Evolutionary conservation across 2,888 invertebrate genomes (phyloP).

Genomic region (Lamproptera curius): DNA sequence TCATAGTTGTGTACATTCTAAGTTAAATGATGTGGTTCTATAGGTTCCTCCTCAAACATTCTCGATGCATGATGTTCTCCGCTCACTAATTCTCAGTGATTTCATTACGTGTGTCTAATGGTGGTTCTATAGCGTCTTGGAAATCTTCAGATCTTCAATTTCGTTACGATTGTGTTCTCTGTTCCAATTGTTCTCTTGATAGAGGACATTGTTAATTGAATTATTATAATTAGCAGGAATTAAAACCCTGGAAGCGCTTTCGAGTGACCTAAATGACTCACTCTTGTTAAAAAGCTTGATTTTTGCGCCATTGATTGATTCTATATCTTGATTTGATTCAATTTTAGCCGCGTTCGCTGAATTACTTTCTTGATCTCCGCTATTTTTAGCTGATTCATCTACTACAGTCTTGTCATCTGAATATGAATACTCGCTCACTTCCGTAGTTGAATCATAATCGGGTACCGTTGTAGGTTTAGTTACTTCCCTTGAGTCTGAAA

Average conservation of each 20-base stretch:
- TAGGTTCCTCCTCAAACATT: conserved; percentile 80
- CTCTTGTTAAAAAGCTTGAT: conserved; percentile 36
- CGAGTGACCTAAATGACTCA: conserved; percentile 34
- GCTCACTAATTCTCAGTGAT: conserved; percentile 60
- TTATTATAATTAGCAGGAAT: conserved; percentile 39
- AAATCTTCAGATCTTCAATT: too few relatives aligned
- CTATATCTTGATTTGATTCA: conserved; percentile 1
- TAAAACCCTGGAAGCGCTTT: conserved; percentile 64
- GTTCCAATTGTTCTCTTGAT: conserved; percentile 31
- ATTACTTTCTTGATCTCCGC: conserved; percentile 11
- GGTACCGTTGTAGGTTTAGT: conserved; percentile 35
- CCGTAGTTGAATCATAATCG: conserved; percentile 29
- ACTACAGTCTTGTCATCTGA: conserved; percentile 18
- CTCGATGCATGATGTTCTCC: conserved; percentile 80
- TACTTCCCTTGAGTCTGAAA: conserved; percentile 51
- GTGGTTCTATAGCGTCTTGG: too few relatives aligned
- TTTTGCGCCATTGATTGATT: conserved; percentile 19
- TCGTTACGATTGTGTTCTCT: conserved; percentile 4
- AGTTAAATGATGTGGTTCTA: conserved; percentile 84
- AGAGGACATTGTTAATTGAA: conserved; percentile 42
- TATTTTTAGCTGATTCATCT: conserved; percentile 15
- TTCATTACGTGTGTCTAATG: conserved; percentile 57
- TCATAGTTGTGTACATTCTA: conserved; percentile 92
- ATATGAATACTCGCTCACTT: conserved; percentile 22
- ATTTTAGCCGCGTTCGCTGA: not conserved